phyloP scores from a whole-genome alignment of 2,797 vertebrate genomes.

The Odontamblyopus rebecca region DNA sequence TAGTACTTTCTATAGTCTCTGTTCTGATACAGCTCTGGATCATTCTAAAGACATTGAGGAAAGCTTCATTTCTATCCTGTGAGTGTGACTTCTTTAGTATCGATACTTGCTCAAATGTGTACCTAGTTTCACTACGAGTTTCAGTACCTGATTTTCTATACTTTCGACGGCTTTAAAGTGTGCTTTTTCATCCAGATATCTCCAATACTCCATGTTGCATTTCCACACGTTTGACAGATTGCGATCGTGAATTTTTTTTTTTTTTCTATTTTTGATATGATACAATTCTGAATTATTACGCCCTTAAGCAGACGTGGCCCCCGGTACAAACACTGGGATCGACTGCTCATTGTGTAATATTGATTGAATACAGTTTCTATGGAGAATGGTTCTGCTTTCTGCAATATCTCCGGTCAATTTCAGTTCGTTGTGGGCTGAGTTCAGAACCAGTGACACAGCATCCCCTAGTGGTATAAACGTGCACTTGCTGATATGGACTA shows the following conservation, averaged over 20 bases:
- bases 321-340: background rate
- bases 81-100: too few relatives aligned
- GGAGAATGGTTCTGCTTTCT: constrained; percentile 11
- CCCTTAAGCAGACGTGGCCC: background rate
- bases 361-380: constrained; percentile 3
- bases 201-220: background rate
- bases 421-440: constrained; percentile 15
- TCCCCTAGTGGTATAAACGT: constrained; percentile 71
- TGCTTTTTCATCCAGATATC: background rate
- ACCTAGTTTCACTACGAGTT: too few relatives aligned
- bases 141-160: too few relatives aligned
- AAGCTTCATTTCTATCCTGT: too few relatives aligned
- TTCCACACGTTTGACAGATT: too few relatives aligned
- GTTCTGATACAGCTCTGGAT: too few relatives aligned
- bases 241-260: background rate
- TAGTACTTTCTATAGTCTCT: too few relatives aligned
- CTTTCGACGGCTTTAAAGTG: too few relatives aligned
- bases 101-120: too few relatives aligned
- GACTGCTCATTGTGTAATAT: background rate
- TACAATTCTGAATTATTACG: background rate
- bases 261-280: background rate
- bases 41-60: too few relatives aligned
- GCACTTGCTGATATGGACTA: constrained; percentile 37
- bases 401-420: background rate
- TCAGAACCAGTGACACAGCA: constrained; percentile 59